phyloP scores from a whole-genome alignment of 92 coral and sea anemone species.

The Micromussa lordhowensis region DNA sequence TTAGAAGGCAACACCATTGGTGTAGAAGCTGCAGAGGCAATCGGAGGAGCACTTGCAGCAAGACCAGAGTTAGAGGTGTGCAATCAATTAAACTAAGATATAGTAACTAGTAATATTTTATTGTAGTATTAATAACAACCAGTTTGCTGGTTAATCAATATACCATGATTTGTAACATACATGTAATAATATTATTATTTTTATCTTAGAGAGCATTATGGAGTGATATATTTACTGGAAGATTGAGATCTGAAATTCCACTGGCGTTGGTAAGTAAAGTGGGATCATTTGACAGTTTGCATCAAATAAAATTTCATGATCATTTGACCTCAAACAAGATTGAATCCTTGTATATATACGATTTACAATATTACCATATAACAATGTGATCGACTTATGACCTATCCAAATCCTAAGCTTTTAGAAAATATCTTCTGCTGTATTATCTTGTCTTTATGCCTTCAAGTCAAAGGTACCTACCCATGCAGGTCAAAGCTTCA shows the following conservation, averaged over 20 bases:
- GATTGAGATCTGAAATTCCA: conserved; percentile 95
- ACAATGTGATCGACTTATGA: too few species aligned
- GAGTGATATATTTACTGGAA: conserved; percentile 99
- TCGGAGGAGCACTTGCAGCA: conserved; percentile 83
- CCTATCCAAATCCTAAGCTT: too few species aligned
- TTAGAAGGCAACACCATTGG: conserved; percentile 97
- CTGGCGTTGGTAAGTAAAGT: conserved; percentile 84
- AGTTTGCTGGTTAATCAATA: not conserved
- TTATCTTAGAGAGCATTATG: conserved; percentile 92
- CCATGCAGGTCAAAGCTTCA: too few species aligned
- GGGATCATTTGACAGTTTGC: not conserved
- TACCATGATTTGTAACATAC: not conserved
- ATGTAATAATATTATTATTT: too few species aligned
- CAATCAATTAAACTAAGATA: not conserved
- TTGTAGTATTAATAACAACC: not conserved
- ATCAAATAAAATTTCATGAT: not conserved
- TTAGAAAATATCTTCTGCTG: too few species aligned
- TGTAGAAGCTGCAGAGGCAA: conserved; percentile 93
- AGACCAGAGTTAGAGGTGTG: conserved; percentile 92
- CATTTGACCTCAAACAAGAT: not conserved
- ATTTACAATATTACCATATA: too few species aligned
- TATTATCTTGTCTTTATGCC: too few species aligned
- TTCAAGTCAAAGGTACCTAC: too few species aligned
- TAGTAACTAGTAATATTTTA: not conserved
- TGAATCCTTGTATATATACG: not conserved